Percentiles rank a stretch among this genome's conserved stretches.
Conservation (phyloP, 2,797 vertebrate species). For the Psittacula echo region DNA sequence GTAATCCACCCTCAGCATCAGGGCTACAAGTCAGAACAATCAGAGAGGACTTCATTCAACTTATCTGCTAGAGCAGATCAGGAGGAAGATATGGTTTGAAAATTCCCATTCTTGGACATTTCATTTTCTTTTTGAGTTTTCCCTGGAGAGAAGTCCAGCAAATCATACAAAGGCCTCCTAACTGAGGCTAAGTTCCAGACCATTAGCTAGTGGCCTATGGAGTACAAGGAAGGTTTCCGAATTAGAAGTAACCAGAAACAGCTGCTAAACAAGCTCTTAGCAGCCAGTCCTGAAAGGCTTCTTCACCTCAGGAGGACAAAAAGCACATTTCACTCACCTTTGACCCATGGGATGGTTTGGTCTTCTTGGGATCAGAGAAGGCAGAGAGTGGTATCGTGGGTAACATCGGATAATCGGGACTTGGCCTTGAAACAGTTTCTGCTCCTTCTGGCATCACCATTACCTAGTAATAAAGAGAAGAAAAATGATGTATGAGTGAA, state of each 20-base stretch:
- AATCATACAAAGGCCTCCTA: background rate
- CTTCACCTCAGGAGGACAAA: constrained; percentile 32
- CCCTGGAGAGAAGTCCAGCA: background rate
- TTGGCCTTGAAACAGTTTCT: constrained; percentile 92
- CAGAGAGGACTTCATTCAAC: background rate
- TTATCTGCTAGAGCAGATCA: background rate
- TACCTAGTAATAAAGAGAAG: constrained; percentile 82
- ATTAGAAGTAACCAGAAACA: background rate
- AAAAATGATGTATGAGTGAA: constrained; percentile 33
- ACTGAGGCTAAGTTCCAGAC: background rate
- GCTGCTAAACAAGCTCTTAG: constrained; percentile 20
- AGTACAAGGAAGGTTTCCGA: background rate
- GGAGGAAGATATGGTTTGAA: background rate
- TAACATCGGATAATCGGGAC: constrained; percentile 97
- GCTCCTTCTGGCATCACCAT: constrained; percentile 98
- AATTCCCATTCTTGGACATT: background rate
- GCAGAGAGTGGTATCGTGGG: constrained; percentile 98
- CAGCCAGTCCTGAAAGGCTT: background rate
- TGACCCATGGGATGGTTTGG: constrained; percentile 93
- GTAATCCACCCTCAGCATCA: background rate
- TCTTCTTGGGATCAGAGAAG: constrained; percentile 99
- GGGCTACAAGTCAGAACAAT: background rate
- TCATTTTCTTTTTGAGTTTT: background rate
- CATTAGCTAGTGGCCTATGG: background rate
- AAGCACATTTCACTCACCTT: constrained; percentile 85